Base-by-base conservation (phyloP, 64 coral and sea anemone species). In the Pocillopora verrucosa region DNA sequence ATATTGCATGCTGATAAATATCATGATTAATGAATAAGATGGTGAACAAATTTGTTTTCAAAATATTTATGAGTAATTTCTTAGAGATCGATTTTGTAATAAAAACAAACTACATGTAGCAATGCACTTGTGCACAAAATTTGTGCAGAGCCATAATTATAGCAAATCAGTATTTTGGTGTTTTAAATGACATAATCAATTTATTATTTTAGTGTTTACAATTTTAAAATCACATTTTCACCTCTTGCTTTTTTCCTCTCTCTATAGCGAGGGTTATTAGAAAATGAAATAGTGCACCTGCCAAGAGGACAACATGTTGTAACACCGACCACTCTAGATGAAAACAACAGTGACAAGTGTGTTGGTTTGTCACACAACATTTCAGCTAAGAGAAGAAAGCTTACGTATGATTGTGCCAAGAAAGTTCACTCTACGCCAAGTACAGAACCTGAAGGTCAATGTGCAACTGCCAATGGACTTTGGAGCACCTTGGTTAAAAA, bases 231-330 rank as follows among this genome's bases (percentile, higher is more conserved):
- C 78, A 61, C 11, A 9, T 35, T 61, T 80, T 61, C 60, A 61
- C 60, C 60, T 61, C 76, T 78, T 78, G 14, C 77, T 60, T 93
- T 81, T 80, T 80, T 62, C 59, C 67, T 65, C 73, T 88, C 73
- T 83, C 51, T 65, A 93, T 88, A 61, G 89, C 65, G 81, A 86
- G 60, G 81, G 89, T 17, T 94, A 59, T 73, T 91, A 38, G 89
- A 81, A 15, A 91, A 86, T 94, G 88, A 94, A 61, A 94, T 90
- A 89, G 88, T 72, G 86, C 92, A 94, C 77, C 37, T 87, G 59
- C 93, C 82, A 76, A 94, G 62, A 87, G 88, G 88, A 77, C 72
- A 63, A 82, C 35, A 56, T 72, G 37, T 90, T 63, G n/a, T n/a
- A n/a, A n/a, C n/a, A n/a, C 61, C 93, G 15, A 94, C 93, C 76